Conservation (phyloP, 2,113 vertebrate species). For the Cyphomyrus discorhynchus region DNA sequence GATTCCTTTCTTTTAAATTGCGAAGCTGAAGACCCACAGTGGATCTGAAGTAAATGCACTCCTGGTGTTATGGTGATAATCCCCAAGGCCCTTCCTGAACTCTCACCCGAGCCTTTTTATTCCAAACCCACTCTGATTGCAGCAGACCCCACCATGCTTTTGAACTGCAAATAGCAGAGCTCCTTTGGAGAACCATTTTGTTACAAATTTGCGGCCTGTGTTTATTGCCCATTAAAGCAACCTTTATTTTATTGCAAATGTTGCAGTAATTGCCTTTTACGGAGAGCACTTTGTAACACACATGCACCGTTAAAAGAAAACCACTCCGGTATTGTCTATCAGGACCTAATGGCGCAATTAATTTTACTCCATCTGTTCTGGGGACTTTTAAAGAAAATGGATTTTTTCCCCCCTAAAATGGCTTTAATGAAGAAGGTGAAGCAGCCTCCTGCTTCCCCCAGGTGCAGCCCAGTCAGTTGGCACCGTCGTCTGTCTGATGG, state of each 20-base stretch:
- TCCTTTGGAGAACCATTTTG: conserved; percentile 78
- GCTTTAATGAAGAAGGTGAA: conserved; percentile 98
- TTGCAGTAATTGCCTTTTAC: conserved; percentile 91
- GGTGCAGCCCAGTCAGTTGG: conserved; percentile 80
- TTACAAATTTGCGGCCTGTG: conserved; percentile 79
- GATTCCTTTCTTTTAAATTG: not conserved
- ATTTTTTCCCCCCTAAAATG: conserved; percentile 77
- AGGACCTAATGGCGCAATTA: conserved; percentile 94
- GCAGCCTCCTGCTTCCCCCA: conserved; percentile 76
- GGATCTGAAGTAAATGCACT: conserved; percentile 35
- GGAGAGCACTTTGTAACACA: conserved; percentile 82
- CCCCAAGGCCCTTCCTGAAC: not conserved
- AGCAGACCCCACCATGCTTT: conserved; percentile 67
- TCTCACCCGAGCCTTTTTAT: conserved; percentile 13
- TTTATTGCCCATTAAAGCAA: conserved; percentile 95
- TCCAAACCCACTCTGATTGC: conserved; percentile 62
- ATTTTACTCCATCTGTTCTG: conserved; percentile 94
- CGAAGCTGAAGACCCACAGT: not conserved
- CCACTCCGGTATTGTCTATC: conserved; percentile 86
- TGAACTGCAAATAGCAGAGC: conserved; percentile 72
- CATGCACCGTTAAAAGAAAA: conserved; percentile 85
- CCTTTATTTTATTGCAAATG: conserved; percentile 89
- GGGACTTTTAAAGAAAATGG: conserved; percentile 94
- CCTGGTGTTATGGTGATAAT: not conserved
- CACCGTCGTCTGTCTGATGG: conserved; percentile 74